Evolutionary conservation across 2,888 invertebrate genomes (phyloP), one percentile per base, ranked within the genome.

Genomic region (Drosophila histrio): DNA sequence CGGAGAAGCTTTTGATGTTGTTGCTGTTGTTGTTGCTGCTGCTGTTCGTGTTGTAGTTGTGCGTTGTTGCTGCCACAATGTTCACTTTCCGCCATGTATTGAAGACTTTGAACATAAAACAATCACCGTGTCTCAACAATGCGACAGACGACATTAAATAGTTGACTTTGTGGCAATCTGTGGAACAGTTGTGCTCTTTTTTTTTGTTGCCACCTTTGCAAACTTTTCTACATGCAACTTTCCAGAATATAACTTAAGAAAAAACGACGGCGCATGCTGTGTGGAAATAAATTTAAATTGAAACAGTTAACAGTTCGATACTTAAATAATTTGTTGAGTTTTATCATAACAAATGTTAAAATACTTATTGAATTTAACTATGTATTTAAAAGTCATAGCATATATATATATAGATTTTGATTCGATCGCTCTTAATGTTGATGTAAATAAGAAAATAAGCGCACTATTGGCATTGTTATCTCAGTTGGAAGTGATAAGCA

Each of bases 61-160:
- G 28, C 56, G 46, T 13, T 57, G 49, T 13, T 34, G 43, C n/a
- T 21, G 50, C 26, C 13, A 15, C 32, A 43, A 43, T 4, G 5
- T 22, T 15, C 8, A 47, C 6, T 19, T 58, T 61, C 17, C 73
- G 72, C 85, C 83, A 87, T 82, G 69, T 41, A 72, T 59, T 67
- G 47, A 73, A 32, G 50, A 59, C 52, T 49, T 49, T 49, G 26
- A 56, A 64, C 69, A 82, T 71, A 70, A 64, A 91, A 58, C 39
- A 57, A 54, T 72, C 72, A 59, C 61, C 73, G 62, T 69, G 73
- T 54, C 52, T 49, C 38, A 73, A 57, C 56, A 85, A 53, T 52
- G 54, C 61, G 32, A 60, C 54, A 54, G 76, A 67, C 82, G 87
- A 87, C 84, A 84, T 84, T 79, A 82, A 87, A 63, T 73, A 36